phyloP scores from a whole-genome alignment of 2,113 vertebrate species.

The Python bivittatus region DNA sequence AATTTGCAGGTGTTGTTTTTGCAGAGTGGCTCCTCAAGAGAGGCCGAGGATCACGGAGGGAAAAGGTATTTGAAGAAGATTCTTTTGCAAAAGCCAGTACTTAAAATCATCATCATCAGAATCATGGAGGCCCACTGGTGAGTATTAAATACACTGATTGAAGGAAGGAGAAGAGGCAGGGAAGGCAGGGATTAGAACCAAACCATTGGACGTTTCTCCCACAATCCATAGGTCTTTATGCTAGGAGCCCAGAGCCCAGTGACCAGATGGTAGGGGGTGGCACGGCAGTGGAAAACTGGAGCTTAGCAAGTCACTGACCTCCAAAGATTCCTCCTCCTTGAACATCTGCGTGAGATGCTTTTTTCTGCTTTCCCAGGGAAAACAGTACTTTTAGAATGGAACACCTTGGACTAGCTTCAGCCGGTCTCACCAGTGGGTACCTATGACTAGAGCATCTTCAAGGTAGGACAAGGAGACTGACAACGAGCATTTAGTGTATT shows the following conservation, averaged over 20 bases:
- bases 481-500: too few species aligned
- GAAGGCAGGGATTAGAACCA: background rate
- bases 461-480: too few species aligned
- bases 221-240: background rate
- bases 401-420: too few species aligned
- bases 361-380: background rate
- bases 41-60: background rate
- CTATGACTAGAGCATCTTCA: too few species aligned
- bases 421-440: too few species aligned
- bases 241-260: background rate
- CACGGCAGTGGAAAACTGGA: background rate
- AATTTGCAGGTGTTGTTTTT: background rate
- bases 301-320: background rate
- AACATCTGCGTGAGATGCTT: background rate
- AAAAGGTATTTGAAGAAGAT: background rate
- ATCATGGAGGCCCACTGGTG: background rate
- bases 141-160: background rate
- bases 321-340: background rate
- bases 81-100: background rate
- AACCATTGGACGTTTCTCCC: background rate
- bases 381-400: background rate
- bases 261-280: background rate
- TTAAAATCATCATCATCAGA: background rate
- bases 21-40: background rate
- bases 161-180: background rate